Conservation (phyloP, 2,113 vertebrate species). For the Alectura lathami region DNA sequence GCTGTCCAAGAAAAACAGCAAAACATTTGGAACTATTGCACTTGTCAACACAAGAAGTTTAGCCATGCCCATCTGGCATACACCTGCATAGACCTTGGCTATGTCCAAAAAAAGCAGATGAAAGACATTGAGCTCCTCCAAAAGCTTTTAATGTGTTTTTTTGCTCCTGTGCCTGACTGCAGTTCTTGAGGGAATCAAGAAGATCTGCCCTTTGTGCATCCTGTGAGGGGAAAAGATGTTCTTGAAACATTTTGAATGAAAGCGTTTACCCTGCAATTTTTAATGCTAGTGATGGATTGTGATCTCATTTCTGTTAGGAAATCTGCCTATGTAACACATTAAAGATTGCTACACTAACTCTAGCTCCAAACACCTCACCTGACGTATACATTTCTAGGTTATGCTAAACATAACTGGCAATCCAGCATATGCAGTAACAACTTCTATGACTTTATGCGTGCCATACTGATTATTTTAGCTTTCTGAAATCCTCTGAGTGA, state of each 20-base stretch:
- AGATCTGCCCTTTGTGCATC: not conserved
- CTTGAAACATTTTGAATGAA: not conserved
- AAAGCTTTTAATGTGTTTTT: not conserved
- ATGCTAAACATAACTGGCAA: not conserved
- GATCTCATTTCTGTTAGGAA: not conserved
- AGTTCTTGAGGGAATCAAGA: not conserved
- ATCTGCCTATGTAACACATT: not conserved
- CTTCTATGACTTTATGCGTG: not conserved
- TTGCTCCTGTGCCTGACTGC: slow-evolving; percentile 6
- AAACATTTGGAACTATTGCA: slow-evolving; percentile 24
- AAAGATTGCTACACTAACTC: not conserved
- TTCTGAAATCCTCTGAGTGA: not conserved
- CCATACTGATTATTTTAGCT: not conserved
- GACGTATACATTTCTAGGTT: not conserved
- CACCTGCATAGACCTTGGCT: slow-evolving; percentile 49
- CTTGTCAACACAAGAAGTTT: slow-evolving; percentile 43
- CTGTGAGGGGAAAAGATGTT: not conserved
- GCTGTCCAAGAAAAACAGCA: slow-evolving; percentile 52
- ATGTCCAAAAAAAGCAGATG: slow-evolving; percentile 9
- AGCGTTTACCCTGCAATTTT: not conserved
- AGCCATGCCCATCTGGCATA: slow-evolving; percentile 60
- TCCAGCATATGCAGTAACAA: not conserved
- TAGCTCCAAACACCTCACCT: not conserved
- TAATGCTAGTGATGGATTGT: not conserved
- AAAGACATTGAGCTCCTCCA: slow-evolving; percentile 9